Evolutionary conservation across 2,113 vertebrate genomes (phyloP), one percentile per base, ranked within the genome.

Genomic region (Eleginops maclovinus): DNA sequence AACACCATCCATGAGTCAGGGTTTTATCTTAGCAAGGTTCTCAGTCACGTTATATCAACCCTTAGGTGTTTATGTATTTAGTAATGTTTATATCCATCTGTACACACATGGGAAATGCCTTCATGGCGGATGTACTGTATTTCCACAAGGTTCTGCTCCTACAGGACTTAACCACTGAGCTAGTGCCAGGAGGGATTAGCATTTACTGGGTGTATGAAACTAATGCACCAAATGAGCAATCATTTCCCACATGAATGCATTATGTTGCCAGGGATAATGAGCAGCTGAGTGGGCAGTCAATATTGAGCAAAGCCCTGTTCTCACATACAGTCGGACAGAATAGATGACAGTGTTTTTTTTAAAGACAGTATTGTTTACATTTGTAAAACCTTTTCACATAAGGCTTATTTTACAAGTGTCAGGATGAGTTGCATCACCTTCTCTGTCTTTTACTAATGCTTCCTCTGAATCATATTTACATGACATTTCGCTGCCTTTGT

Each of bases 201-300:
- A 66, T 31, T 40, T 41, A 66, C 63, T 62, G 63, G 10, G 11
- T 64, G 44, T 46, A 46, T 49, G 19, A 72, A 85, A 46, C 4
- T 9, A 78, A 49, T 75, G 17, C 67, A 68, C 46, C 46, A 58
- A 64, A 78, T 75, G 22, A 58, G 24, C 31, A 75, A 53, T 65
- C 3, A 71, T 82, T 79, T 64, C 41, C 54, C 44, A 65, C 26
- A 60, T 66, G 24, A 47, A 28, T 72, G 60, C 64, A 36, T 59
- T 17, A 54, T 75, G 55, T 47, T 85, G 31, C 63, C 55, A 19
- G 41, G 50, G 15, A 77, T 77, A 36, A 72, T 53, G 24, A 73
- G 77, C 47, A 80, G 58, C 65, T 40, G 59, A 65, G 44, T 7
- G 16, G 28, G 49, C 40, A 21, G 40, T 44, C 66, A 10, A 58